Base-by-base conservation (phyloP, 2,888 invertebrate species). In the Sarcophaga variegata region DNA sequence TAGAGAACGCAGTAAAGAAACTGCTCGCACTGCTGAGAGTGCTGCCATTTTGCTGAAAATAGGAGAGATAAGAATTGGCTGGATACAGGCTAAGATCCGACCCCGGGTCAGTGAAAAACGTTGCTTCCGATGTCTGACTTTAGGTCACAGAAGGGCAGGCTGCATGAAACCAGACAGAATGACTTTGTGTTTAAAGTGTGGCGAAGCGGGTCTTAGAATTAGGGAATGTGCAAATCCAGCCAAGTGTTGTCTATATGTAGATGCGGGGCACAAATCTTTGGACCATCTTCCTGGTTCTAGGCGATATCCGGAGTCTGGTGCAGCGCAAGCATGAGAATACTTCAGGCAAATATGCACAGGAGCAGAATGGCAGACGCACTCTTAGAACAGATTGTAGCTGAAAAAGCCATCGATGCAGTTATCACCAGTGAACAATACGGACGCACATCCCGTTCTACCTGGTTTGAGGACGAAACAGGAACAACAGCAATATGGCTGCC, bases 91-190 rank as follows among this genome's bases (percentile, higher is more conserved):
- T 11, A 49, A 49, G 14, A 49, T 49, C 49, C 11, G 49, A 1
- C 49, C 49, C 14, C 6, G 49, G 11, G 17, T 25, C 14, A 17
- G 37, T 17, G 66, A 17, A 5, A 66, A 17, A 64, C 12, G 63
- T 49, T 25, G 37, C 6, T 66, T 66, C 17, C 14, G 66, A 27
- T 66, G 66, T 66, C 37, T 66, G 25, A 27, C 20, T n/a, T 8
- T 45, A 20, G 47, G 67, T 11, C 70, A 70, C 47, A 49, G 5
- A 49, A 14, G 47, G 22, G 22, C 22, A 49, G 49, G 49, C 14
- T 70, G 70, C 25, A 70, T 22, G 22, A 22, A 25, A 22, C 70
- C 54, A 14, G 17, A 70, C 14, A 70, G 70, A 12, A 54, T 22
- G 17, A 25, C 14, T 25, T 10, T 70, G 54, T 70, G 70, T n/a